These are phyloP conservation scores for Cheilosia impressa DNA, from an alignment of 2,888 invertebrate genomes.

Conservation along the genomic window DNA sequence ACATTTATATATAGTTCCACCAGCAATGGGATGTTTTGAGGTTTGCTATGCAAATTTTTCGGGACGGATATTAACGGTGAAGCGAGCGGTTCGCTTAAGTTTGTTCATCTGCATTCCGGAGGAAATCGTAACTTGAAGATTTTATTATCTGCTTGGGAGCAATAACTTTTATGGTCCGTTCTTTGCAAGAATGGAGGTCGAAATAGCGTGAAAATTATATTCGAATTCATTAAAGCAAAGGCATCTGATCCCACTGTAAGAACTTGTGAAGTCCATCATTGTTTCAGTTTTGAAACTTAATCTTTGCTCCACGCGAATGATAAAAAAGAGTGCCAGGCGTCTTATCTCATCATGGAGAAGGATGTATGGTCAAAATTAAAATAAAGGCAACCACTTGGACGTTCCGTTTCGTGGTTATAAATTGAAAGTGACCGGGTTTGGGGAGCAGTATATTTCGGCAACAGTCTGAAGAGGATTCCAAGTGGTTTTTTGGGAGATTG, in stretches of 20 bases:
- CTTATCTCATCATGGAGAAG: neutral
- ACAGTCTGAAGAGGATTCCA: neutral
- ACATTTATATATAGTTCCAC: neutral
- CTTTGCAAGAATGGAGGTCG: constrained; percentile 25
- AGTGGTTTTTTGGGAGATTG: neutral
- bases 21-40: constrained; percentile 40
- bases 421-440: too few species aligned
- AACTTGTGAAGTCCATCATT: constrained; percentile 40
- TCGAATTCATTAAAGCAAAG: constrained; percentile 68
- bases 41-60: constrained; percentile 69
- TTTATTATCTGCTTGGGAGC: constrained; percentile 74
- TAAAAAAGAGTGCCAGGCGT: neutral
- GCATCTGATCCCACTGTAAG: constrained; percentile 37
- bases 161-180: constrained; percentile 70
- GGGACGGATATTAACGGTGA: constrained; percentile 50
- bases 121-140: constrained; percentile 70
- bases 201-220: constrained; percentile 72
- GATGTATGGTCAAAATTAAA: constrained; percentile 12
- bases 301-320: constrained; percentile 8
- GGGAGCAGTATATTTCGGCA: neutral
- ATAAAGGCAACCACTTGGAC: constrained; percentile 5
- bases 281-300: constrained; percentile 34
- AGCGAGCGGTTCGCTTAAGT: constrained; percentile 47
- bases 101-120: constrained; percentile 36
- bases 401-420: constrained; percentile 5